These are phyloP conservation scores for Teleogryllus oceanicus DNA, from an alignment of 2,888 invertebrate species.

Conservation along the genomic window DNA sequence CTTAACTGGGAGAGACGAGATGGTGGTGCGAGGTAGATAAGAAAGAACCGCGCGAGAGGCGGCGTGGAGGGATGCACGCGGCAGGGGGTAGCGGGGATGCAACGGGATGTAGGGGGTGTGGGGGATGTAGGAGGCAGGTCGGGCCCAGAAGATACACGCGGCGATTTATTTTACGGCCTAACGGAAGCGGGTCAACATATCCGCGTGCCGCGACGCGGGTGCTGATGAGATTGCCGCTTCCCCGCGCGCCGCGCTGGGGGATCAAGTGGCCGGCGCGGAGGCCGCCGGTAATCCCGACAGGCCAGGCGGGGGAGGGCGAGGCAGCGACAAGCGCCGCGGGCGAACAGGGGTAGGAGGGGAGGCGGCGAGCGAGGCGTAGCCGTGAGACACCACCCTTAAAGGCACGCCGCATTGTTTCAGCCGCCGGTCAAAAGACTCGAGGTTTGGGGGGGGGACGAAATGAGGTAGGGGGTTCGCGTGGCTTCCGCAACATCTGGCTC, in stretches of 20 bases:
- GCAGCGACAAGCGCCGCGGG: too few relatives aligned
- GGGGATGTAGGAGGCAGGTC: neutral
- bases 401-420: conserved; percentile 11
- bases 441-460: neutral
- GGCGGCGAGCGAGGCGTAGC: too few relatives aligned
- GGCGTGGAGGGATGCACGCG: too few relatives aligned
- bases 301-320: too few relatives aligned
- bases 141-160: neutral
- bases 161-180: neutral
- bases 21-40: too few relatives aligned
- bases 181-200: neutral
- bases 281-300: neutral
- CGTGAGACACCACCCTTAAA: too few relatives aligned
- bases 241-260: neutral
- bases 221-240: neutral
- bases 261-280: neutral
- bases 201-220: neutral
- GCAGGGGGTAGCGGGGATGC: too few relatives aligned
- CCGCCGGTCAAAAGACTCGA: neutral
- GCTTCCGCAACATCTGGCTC: neutral
- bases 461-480: neutral
- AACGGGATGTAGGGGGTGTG: too few relatives aligned
- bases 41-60: too few relatives aligned
- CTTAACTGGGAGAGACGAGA: too few relatives aligned
- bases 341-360: too few relatives aligned